phyloP scores from a whole-genome alignment of 35 echinoderm and acorn worm genomes.

The Heliocidaris erythrogramma region DNA sequence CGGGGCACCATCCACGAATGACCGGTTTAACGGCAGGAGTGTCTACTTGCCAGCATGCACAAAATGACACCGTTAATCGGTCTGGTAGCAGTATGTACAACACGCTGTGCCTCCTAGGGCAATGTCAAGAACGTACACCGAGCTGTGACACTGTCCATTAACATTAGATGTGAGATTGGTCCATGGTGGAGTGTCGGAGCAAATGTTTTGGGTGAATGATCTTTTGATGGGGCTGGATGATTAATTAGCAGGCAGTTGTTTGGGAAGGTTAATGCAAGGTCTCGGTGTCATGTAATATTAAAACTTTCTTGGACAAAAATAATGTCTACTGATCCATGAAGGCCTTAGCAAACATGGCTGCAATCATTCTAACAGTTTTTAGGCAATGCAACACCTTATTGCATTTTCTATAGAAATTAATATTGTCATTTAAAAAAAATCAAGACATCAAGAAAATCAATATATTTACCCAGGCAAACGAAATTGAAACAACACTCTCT shows the following conservation, averaged over 20 bases:
- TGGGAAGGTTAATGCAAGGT: not conserved
- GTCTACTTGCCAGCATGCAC: not conserved
- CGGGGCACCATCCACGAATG: no score
- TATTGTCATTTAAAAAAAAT: no score
- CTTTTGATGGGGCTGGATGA: not conserved
- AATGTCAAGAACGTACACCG: not conserved
- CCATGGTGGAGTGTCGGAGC: not conserved
- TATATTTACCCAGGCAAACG: no score
- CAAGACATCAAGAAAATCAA: no score
- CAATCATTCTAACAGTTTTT: not conserved
- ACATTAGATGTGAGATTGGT: not conserved
- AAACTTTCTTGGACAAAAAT: not conserved
- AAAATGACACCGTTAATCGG: not conserved
- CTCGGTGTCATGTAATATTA: not conserved
- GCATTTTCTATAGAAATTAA: not conserved
- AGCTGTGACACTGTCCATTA: not conserved
- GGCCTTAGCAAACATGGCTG: not conserved
- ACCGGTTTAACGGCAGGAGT: no score
- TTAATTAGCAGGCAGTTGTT: not conserved
- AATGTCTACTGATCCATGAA: not conserved
- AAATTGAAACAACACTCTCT: no score
- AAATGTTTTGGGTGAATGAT: constrained; percentile 10
- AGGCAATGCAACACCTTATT: not conserved
- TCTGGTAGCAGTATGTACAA: not conserved
- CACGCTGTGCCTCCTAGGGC: not conserved